phyloP scores from a whole-genome alignment of 2,113 vertebrate species.

The Strigops habroptila region DNA sequence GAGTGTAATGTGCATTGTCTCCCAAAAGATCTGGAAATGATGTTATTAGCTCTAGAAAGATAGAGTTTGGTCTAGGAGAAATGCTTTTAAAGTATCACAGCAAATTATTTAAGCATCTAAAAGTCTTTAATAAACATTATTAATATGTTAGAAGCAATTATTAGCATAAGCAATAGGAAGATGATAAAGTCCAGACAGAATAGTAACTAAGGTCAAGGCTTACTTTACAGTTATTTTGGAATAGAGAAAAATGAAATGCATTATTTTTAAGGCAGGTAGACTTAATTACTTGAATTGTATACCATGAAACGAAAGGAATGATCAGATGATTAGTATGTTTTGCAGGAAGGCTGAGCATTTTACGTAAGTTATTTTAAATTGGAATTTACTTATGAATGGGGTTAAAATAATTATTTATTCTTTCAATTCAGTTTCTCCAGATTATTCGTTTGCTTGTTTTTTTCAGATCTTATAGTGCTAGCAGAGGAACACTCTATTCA shows the following conservation, averaged over 20 bases:
- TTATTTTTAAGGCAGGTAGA: background rate
- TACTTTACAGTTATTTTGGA: background rate
- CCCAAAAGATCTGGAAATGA: background rate
- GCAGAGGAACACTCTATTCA: background rate
- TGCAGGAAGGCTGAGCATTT: background rate
- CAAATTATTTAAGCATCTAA: background rate
- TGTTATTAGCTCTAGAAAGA: background rate
- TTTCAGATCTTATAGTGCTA: background rate
- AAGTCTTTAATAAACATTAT: slow-evolving; percentile 16
- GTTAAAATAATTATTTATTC: background rate
- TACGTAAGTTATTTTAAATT: background rate
- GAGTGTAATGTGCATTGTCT: background rate
- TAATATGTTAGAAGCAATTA: background rate
- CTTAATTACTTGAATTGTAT: background rate
- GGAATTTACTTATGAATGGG: background rate
- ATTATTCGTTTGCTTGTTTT: background rate
- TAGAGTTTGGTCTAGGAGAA: background rate
- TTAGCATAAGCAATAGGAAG: background rate
- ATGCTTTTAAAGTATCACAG: background rate
- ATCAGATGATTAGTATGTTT: background rate
- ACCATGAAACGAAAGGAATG: background rate
- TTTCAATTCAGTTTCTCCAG: background rate
- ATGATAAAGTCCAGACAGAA: background rate
- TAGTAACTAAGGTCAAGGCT: background rate
- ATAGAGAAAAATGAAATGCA: background rate